These are phyloP conservation scores for Eristalis arbustorum DNA, from an alignment of 2,888 invertebrate genomes.

Conservation along the genomic window DNA sequence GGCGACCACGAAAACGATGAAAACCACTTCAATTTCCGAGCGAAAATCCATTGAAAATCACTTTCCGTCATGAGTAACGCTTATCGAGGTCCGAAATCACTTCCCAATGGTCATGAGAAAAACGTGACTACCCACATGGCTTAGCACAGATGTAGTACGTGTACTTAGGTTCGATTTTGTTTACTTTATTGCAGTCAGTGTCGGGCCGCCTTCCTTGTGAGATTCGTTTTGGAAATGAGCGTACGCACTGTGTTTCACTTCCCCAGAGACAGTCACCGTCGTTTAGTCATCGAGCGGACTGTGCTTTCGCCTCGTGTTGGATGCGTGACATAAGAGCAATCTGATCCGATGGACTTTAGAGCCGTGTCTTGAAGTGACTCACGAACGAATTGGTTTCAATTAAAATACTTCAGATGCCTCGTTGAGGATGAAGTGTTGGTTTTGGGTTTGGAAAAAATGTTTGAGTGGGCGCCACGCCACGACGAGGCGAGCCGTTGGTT, in stretches of 20 bases:
- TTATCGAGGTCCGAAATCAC: conserved; percentile 31
- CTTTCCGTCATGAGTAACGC: conserved; percentile 22
- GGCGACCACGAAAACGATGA: background rate
- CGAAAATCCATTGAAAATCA: conserved; percentile 6
- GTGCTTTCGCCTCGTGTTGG: background rate
- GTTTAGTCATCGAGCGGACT: background rate
- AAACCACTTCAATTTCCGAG: conserved; percentile 1
- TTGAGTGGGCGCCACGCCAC: background rate
- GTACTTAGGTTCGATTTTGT: background rate
- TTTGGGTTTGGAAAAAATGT: background rate
- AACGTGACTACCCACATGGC: background rate
- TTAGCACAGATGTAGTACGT: background rate
- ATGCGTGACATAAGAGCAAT: background rate
- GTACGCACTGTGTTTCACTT: no score
- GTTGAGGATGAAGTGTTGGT: background rate
- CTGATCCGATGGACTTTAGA: background rate
- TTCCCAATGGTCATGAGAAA: background rate
- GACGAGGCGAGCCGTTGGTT: background rate
- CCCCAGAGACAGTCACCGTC: background rate
- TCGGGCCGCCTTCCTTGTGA: no score
- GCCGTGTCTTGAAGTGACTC: background rate
- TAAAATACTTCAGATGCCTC: background rate
- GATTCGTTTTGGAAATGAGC: no score
- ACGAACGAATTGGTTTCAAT: background rate
- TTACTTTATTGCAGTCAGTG: background rate